phyloP scores from a whole-genome alignment of 2,888 invertebrate species.

The Pseudococcus viburni region DNA sequence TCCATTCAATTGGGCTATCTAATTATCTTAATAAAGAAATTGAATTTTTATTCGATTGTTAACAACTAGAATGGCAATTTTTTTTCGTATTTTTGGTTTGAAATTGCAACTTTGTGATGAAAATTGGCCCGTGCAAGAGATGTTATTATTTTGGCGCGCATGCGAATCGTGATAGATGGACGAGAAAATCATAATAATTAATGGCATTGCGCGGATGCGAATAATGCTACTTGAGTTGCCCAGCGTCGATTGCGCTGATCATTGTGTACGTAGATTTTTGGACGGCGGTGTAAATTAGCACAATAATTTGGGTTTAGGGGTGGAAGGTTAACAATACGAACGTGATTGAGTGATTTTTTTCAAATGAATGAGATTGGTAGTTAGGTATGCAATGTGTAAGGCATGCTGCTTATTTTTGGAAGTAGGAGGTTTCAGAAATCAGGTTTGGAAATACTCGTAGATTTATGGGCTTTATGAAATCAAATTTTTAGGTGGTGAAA shows the following conservation, averaged over 20 bases:
- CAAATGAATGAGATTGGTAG: no score
- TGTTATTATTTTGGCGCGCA: not conserved
- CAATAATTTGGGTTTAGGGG: not conserved
- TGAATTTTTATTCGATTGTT: not conserved
- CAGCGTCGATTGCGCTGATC: not conserved
- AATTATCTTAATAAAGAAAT: constrained; percentile 22
- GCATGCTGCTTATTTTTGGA: no score
- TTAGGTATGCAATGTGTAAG: no score
- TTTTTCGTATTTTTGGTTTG: not conserved
- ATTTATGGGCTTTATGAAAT: no score
- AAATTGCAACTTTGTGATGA: constrained; percentile 11
- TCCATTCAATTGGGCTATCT: not conserved
- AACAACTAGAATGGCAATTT: not conserved
- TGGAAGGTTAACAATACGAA: constrained; percentile 23
- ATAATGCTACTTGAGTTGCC: not conserved
- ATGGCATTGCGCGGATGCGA: not conserved
- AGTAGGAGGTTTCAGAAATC: no score
- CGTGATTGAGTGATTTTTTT: constrained; percentile 19
- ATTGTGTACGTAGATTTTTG: not conserved
- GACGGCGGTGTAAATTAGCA: not conserved
- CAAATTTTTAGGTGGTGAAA: no score
- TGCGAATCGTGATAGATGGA: constrained; percentile 21
- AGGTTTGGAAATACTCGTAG: no score
- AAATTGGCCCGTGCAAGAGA: not conserved
- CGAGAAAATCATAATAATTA: constrained; percentile 37